Evolutionary conservation across 53 echinoderm and acorn worm species (phyloP), one percentile per base, ranked within the genome.

Genomic region (Echinometra lucunter): DNA sequence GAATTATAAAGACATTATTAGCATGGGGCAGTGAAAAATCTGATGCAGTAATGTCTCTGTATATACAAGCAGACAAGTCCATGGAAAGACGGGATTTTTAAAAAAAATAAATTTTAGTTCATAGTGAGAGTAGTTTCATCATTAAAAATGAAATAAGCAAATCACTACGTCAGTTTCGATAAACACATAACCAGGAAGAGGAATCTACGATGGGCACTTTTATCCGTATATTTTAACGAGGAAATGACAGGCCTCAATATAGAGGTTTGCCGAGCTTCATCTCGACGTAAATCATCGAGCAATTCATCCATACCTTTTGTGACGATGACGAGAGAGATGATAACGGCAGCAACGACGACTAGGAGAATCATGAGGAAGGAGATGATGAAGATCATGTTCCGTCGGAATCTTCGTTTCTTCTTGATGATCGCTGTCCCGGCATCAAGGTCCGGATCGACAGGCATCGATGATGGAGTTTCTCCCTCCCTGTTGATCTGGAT

Each of bases 381-480:
- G 58, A 93, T 93, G 81, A 93, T 93, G 58, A 93, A 30, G 93
- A 93, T 81, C 37, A 93, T 49, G 53, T 93, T 93, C n/a, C 93
- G 80, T 30, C 93, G 93, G 58, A 93, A 93, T 15, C 78, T 28
- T 57, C 57, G 78, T 25, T 93, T 93, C 93, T 93, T 93, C 58
- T 93, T 93, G 19, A 93, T 18, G 80, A 93, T 19, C 16, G 93
- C 93, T 35, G 58, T 81, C 25, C 81, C 81, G 1, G 93, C 93
- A 57, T 93, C 93, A 55, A 93, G 19, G 58, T 93, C 93, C 37
- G 93, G 93, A 81, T 93, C 93, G 81, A 80, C 56, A 8, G 93
- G 93, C 93, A 93, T 93, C 58, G 78, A 6, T 5, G 38, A 27
- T 3, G 34, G 57, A 12, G 18, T 45, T 16, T 37, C 93, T 21